A percentile compares a stretch with the other conserved stretches of the same genome.
Evolutionary conservation across 2,113 vertebrate species (phyloP).

Genomic region (Pseudorasbora parva): DNA sequence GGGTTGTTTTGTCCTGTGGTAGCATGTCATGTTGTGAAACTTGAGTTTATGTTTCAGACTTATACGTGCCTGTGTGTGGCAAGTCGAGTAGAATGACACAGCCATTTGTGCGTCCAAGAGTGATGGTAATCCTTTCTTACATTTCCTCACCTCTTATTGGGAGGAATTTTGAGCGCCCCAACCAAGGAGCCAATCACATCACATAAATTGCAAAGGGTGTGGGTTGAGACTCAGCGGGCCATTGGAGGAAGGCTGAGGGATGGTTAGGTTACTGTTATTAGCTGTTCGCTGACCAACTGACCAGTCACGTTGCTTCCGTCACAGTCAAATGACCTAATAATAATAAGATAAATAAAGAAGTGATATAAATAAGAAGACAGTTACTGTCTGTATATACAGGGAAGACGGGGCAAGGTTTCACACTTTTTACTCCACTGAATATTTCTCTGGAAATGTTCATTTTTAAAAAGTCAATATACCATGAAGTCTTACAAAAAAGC

Average conservation of each 20-base stretch:
- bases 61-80: conserved; percentile 42
- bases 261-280: conserved; percentile 4
- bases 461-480: neutral
- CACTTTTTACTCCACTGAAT: neutral
- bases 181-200: conserved; percentile 58
- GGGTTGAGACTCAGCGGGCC: conserved; percentile 34
- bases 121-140: conserved; percentile 32
- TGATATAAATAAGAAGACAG: conserved; percentile 26
- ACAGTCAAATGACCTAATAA: conserved; percentile 46
- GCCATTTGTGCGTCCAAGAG: conserved; percentile 58
- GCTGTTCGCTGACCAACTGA: conserved; percentile 52
- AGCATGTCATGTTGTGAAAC: conserved; percentile 55
- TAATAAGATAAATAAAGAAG: conserved; percentile 24
- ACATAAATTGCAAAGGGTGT: conserved; percentile 53
- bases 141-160: conserved; percentile 4
- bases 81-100: conserved; percentile 60
- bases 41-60: conserved; percentile 30
- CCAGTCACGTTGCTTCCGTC: conserved; percentile 43
- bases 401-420: neutral
- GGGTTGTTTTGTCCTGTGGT: conserved; percentile 50
- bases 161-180: neutral
- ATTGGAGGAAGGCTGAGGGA: conserved; percentile 57
- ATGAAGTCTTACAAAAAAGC: neutral
- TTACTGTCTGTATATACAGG: neutral
- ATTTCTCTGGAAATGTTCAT: neutral